A percentile compares a stretch with the other conserved stretches of the same genome.
phyloP scores from a whole-genome alignment of 37 sponge, comb jelly and placozoan species.

The Corticium candelabrum region DNA sequence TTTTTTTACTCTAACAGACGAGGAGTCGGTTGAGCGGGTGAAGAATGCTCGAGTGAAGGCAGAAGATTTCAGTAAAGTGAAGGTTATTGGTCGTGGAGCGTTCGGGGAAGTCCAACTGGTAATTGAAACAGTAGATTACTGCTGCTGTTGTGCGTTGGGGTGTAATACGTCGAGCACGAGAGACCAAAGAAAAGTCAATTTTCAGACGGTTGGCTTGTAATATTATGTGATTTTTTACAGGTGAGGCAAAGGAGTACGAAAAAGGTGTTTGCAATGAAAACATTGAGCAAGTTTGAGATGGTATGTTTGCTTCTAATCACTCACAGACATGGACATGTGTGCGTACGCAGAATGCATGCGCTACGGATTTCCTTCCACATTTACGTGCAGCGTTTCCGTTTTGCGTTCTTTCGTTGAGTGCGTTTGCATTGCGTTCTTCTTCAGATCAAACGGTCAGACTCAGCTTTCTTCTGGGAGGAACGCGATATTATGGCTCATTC shows the following conservation, averaged over 20 bases:
- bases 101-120: slow-evolving; percentile 98
- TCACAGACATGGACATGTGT: not conserved
- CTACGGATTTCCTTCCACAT: no score
- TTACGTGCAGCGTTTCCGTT: no score
- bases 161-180: no score
- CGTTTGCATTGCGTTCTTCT: no score
- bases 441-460: slow-evolving; percentile 89
- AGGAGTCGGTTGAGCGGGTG: slow-evolving; percentile 27
- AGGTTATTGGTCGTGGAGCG: slow-evolving; percentile 94
- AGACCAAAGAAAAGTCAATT: slow-evolving; percentile 2
- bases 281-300: slow-evolving; percentile 94
- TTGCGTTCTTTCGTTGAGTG: no score
- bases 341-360: no score
- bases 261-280: slow-evolving; percentile 92
- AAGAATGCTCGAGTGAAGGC: slow-evolving; percentile 30
- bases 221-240: slow-evolving; percentile 13
- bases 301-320: slow-evolving; percentile 22
- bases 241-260: slow-evolving; percentile 70
- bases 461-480: slow-evolving; percentile 99
- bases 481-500: slow-evolving; percentile 97
- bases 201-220: not conserved
- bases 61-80: slow-evolving; percentile 60
- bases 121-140: no score
- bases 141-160: not conserved
- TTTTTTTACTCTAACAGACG: slow-evolving; percentile 41